Base-by-base conservation (phyloP, 2,888 invertebrate species). In the Heliothis peltigera region DNA sequence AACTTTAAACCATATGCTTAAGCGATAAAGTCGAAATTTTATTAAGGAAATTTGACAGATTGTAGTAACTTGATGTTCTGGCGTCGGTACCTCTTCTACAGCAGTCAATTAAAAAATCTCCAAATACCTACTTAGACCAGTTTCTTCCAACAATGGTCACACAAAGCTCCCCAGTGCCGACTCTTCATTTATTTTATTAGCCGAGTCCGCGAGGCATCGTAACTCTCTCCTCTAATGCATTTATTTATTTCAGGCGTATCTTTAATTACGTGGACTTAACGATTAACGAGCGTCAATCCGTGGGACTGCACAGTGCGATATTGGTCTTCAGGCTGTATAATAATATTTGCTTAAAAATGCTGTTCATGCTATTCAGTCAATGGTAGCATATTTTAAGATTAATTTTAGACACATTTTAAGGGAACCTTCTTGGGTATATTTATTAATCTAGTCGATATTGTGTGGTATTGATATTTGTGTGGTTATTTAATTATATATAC, bases 151-250 rank as follows among this genome's bases (percentile, higher is more conserved):
- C 44, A 43, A 53, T 39, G 52, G 42, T 65, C 72, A 79, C 80
- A 82, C 83, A 69, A 58, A 61, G 78, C 70, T 72, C 69, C 80
- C 77, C 82, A 84, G 79, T 80, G 83, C 87, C 82, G 79, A 84
- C 85, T 88, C 89, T 91, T 91, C 92, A 92, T 92, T 92, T 92
- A 89, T 93, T 92, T 92, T 92, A 92, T 92, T 92, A 92, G 90
- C 87, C 83, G 86, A 85, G 88, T 90, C 91, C 86, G 81, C 88
- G 64, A 89, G 89, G 91, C 90, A 90, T 91, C 90, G 90, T 92
- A 90, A 90, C 86, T 92, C 90, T 90, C 86, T 88, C 83, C 66
- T 87, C 90, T 92, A 91, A 92, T 91, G 84, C 90, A 91, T 91
- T 91, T 91, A 91, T 92, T 85, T 85, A 85, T 90, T 87, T 88